Percentiles rank a stretch among this genome's conserved stretches.
phyloP scores from a whole-genome alignment of 64 coral and sea anemone genomes.

The Montipora foliosa region DNA sequence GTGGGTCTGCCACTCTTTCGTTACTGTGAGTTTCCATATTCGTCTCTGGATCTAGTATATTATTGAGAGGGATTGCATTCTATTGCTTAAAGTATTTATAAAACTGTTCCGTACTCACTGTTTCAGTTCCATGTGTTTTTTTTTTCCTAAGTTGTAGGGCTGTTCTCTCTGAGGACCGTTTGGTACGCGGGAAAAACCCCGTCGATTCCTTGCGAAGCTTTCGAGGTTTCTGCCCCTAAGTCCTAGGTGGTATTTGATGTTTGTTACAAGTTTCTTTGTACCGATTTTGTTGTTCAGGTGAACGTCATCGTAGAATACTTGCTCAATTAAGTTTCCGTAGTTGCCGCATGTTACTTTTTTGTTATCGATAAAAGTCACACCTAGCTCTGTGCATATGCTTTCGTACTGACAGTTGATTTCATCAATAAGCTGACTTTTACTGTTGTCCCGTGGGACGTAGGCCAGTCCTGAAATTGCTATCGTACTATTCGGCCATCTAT shows the following conservation, averaged over 20 bases:
- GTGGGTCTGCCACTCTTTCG: background rate
- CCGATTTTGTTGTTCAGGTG: conserved; percentile 13
- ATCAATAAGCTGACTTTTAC: background rate
- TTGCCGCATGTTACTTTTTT: background rate
- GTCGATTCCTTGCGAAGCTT: conserved; percentile 37
- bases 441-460: background rate
- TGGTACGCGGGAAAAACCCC: conserved; percentile 19
- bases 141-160: conserved; percentile 16
- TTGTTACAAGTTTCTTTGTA: background rate
- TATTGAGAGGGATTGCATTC: background rate
- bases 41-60: background rate
- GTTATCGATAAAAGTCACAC: conserved; percentile 9
- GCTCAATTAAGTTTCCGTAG: conserved; percentile 10
- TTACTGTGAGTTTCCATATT: background rate
- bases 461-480: background rate
- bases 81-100: background rate
- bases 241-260: background rate
- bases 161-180: conserved; percentile 42
- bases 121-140: background rate
- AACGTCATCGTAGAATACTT: background rate
- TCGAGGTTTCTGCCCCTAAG: background rate
- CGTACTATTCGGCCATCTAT: background rate
- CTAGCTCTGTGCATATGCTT: background rate
- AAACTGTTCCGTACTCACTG: background rate
- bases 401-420: conserved; percentile 1